Evolutionary conservation across 2,888 invertebrate genomes (phyloP), one percentile per base, ranked within the genome.

Genomic region (Siphonodentalium dalli): DNA sequence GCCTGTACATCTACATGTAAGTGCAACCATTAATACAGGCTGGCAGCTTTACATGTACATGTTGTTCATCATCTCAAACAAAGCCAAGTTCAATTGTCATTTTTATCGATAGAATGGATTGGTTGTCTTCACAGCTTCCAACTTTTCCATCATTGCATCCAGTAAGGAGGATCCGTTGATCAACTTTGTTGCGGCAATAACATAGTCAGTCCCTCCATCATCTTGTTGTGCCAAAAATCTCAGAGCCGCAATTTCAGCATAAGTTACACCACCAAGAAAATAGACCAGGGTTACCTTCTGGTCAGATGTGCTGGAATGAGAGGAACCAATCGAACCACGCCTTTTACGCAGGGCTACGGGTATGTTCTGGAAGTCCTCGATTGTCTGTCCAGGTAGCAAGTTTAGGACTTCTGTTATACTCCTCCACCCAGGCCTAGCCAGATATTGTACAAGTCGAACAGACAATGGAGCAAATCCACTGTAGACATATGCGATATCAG

Each of bases 191-290:
- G 96, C 95, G 39, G 91, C 90, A 37, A 79, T 69, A 24, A 80
- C 60, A 58, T 79, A 78, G 38, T 96, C 95, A 0, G 92, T 92
- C 71, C 79, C 76, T 45, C 85, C 80, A 61, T 86, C 86, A 68
- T 86, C 85, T 61, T 83, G 83, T 57, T 85, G 85, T 1, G 86
- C 84, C 1, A 87, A 79, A 63, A 86, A 87, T 35, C 87, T 72
- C 9, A 87, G 73, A 1, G 87, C 87, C n/a, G 87, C 84, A 37
- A 88, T 85, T 77, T 99, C 99, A 1, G 96, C 93, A 83, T 90
- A 93, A 0, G 98, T 99, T 77, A 96, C 93, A 0, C 99, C 99
- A 4, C 99, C 99, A 15, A 99, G 88, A 78, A 97, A 96, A 81
- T 96, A 93, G 0, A 99, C 93, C 1, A 98, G 84, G 8, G 95